Evolutionary conservation across 1,140 invertebrate species (phyloP).

Genomic region (Goniozus legneri): DNA sequence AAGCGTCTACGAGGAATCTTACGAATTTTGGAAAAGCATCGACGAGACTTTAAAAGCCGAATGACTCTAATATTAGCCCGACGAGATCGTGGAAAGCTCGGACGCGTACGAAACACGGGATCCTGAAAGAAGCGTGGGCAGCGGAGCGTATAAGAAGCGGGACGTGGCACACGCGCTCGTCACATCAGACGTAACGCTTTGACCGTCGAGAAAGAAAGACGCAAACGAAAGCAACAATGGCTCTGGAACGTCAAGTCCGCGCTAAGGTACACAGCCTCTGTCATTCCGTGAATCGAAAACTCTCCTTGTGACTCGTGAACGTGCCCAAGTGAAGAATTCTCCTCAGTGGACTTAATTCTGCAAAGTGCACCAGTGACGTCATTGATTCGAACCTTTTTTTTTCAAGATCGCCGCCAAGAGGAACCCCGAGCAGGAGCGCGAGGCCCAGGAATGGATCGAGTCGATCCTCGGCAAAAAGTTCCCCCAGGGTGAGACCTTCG

Average conservation of each 20-base stretch:
- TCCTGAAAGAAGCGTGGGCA: too few relatives aligned
- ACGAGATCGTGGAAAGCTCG: background rate
- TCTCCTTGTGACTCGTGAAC: too few relatives aligned
- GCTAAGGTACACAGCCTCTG: slow-evolving; percentile 61
- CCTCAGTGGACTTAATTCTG: background rate
- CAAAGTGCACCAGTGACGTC: background rate
- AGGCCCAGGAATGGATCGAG: slow-evolving; percentile 88
- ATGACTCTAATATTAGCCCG: background rate
- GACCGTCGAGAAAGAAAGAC: too few relatives aligned
- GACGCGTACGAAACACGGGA: slow-evolving; percentile 46
- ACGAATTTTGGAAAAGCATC: too few relatives aligned
- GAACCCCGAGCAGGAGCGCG: slow-evolving; percentile 76
- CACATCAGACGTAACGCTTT: slow-evolving; percentile 50
- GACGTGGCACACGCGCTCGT: slow-evolving; percentile 12
- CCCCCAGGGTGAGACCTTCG: slow-evolving; percentile 63
- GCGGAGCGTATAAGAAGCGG: background rate
- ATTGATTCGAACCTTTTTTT: background rate
- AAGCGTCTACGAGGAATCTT: too few relatives aligned
- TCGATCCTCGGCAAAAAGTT: slow-evolving; percentile 77
- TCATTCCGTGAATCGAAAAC: too few relatives aligned
- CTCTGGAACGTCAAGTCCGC: slow-evolving; percentile 76
- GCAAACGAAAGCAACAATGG: slow-evolving; percentile 60
- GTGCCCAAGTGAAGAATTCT: background rate
- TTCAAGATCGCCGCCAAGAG: slow-evolving; percentile 76
- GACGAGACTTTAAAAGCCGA: too few relatives aligned